Base-by-base conservation (phyloP, 1,140 invertebrate species). In the Pollicipes pollicipes region DNA sequence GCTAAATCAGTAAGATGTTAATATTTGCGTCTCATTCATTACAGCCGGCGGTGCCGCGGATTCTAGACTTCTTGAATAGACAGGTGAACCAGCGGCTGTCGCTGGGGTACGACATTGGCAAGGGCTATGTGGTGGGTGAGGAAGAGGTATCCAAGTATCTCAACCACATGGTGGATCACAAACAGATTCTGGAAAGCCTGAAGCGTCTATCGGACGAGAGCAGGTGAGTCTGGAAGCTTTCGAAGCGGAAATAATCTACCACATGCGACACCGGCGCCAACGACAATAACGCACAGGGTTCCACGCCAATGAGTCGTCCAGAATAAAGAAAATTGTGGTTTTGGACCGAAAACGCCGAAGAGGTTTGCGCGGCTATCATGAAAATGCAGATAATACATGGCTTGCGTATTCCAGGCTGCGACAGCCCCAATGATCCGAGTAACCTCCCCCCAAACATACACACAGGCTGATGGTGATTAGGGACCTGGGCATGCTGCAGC, bases 41-140 rank as follows among this genome's bases (percentile, higher is more conserved):
- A 10, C 63, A 64, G 63, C 63, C 63, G 63, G 24, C 24, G 27
- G 27, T 64, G 21, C 63, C 63, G 24, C 21, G 63, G 27, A 24
- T 64, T n/a, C 24, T 80, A 27, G 71, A 71, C 24, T 73, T 77
- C 68, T 70, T 81, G 13, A 77, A 81, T 64, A 71, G 73, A 2
- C 68, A 73, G 30, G 76, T 80, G 68, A 76, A 78, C 71, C 70
- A 74, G 30, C 75, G 76, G 30, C 70, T 81, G 10, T 77, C 76
- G 70, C 76, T 78, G 35, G 79, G 78, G 21, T 82, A 79, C 73
- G 81, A 82, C 72, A 75, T 81, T 1, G 80, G 77, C 3, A 77
- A 83, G 77, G 84, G 84, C 24, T 85, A 82, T 71, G 83, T 84
- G 24, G 80, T 81, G 0, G 83, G 82, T 0, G 81, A 84, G 63